These are phyloP conservation scores for Volucella zonaria DNA, from an alignment of 2,888 invertebrate species.

Conservation along the genomic window DNA sequence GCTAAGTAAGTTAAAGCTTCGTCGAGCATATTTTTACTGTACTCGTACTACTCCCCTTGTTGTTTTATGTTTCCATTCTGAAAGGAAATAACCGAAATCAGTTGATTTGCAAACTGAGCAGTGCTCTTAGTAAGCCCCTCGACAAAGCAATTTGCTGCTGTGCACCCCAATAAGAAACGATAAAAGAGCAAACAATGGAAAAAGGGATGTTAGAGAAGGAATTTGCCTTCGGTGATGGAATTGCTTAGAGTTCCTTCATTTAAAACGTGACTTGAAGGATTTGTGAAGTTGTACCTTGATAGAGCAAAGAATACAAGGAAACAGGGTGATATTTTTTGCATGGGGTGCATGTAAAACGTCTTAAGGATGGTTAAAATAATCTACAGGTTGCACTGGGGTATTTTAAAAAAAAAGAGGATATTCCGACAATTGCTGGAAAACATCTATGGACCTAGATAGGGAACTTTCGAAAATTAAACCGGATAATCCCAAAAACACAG, in stretches of 20 bases:
- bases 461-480: too few species aligned
- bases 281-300: background rate
- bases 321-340: constrained; percentile 23
- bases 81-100: constrained; percentile 51
- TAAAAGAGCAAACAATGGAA: constrained; percentile 24
- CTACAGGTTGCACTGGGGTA: too few species aligned
- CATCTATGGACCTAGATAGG: too few species aligned
- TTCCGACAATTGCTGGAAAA: too few species aligned
- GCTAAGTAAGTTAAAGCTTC: constrained; percentile 27
- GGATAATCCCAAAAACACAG: too few species aligned
- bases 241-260: background rate
- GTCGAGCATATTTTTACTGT: constrained; percentile 33
- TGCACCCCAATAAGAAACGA: constrained; percentile 4
- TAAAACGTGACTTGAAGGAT: constrained; percentile 9
- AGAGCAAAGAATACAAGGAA: background rate
- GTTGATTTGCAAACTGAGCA: constrained; percentile 46
- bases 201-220: constrained; percentile 11
- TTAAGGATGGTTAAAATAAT: too few species aligned
- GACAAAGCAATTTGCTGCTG: constrained; percentile 51
- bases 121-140: constrained; percentile 30
- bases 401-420: too few species aligned
- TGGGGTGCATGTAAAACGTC: background rate
- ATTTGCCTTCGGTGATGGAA: constrained; percentile 8
- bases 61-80: constrained; percentile 45
- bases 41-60: background rate